phyloP scores from a whole-genome alignment of 2,888 invertebrate genomes.

The Pachycephus smyrnensis region DNA sequence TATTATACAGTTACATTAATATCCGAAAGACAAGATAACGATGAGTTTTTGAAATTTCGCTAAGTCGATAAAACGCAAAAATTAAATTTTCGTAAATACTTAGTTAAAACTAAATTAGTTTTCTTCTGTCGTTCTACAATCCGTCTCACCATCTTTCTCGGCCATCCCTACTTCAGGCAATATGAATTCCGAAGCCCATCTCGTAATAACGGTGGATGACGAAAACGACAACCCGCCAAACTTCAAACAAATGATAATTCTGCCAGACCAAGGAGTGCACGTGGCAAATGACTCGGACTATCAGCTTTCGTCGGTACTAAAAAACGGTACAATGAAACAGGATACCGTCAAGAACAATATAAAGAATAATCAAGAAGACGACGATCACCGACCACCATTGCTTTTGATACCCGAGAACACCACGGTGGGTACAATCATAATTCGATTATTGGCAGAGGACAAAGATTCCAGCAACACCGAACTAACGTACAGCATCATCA shows the following conservation, averaged over 20 bases:
- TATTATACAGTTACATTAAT: too few species aligned
- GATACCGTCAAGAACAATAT: conserved; percentile 1
- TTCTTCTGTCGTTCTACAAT: background rate
- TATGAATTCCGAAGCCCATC: conserved; percentile 78
- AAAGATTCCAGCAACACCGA: conserved; percentile 80
- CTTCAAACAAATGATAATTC: conserved; percentile 78
- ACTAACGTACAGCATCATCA: conserved; percentile 77
- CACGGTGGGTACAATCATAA: conserved; percentile 76
- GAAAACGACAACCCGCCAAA: conserved; percentile 85
- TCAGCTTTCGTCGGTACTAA: conserved; percentile 68
- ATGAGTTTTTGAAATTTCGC: too few species aligned
- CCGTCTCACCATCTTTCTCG: background rate
- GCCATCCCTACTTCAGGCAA: conserved; percentile 70
- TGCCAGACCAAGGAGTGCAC: conserved; percentile 76
- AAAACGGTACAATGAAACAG: conserved; percentile 28
- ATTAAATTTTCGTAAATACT: too few species aligned
- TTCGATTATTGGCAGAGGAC: conserved; percentile 79
- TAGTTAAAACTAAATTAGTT: background rate
- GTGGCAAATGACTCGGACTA: conserved; percentile 72
- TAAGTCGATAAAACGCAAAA: too few species aligned
- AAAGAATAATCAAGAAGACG: conserved; percentile 54
- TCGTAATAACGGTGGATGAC: conserved; percentile 80
- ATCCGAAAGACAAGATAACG: too few species aligned
- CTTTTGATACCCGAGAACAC: conserved; percentile 81
- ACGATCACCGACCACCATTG: conserved; percentile 69